Percentiles rank a stretch among this genome's conserved stretches.
phyloP scores from a whole-genome alignment of 2,888 invertebrate species.

The Elegia similella region DNA sequence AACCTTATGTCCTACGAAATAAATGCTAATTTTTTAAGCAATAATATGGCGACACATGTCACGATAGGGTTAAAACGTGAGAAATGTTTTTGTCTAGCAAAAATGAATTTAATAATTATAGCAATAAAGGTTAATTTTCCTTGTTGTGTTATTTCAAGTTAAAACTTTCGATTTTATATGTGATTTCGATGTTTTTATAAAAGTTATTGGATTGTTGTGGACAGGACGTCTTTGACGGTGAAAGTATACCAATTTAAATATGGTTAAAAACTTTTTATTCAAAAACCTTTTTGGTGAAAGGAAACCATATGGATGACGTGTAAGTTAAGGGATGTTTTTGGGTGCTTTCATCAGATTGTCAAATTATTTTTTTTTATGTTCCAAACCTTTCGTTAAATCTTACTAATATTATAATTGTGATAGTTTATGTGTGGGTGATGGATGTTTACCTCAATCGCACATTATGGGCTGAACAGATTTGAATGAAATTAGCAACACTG shows the following conservation, averaged over 20 bases:
- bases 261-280: slow-evolving; percentile 1
- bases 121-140: slow-evolving; percentile 30
- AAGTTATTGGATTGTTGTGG: slow-evolving; percentile 22
- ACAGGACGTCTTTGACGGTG: slow-evolving; percentile 18
- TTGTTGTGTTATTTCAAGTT: not conserved
- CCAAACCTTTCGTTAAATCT: no score
- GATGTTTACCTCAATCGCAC: no score
- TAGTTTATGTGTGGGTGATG: no score
- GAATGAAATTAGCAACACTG: no score
- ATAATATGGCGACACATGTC: slow-evolving; percentile 40
- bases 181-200: slow-evolving; percentile 23
- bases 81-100: not conserved
- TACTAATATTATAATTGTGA: no score
- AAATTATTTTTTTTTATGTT: no score
- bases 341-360: no score
- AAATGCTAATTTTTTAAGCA: slow-evolving; percentile 19
- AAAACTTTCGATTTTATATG: slow-evolving; percentile 24
- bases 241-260: slow-evolving; percentile 18
- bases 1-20: slow-evolving; percentile 26
- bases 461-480: no score
- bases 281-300: not conserved
- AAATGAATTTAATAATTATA: not conserved
- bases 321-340: not conserved
- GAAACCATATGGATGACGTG: not conserved
- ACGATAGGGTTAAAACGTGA: slow-evolving; percentile 20